These are phyloP conservation scores for Cyclophora punctaria DNA, from an alignment of 2,888 invertebrate species.

Conservation along the genomic window DNA sequence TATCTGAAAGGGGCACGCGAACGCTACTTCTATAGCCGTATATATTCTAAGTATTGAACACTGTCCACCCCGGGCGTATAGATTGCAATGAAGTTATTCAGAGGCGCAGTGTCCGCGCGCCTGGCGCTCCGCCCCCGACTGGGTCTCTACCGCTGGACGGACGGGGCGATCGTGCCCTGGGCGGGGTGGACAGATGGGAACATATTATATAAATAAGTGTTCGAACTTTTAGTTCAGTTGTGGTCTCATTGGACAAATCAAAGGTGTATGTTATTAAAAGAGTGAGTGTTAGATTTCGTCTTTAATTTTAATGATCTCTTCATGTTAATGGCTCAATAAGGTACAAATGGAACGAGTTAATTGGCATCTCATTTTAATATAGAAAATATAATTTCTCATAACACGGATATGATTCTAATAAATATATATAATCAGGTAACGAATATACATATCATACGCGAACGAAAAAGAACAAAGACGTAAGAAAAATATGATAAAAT, in stretches of 20 bases:
- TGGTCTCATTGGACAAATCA: not conserved
- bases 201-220: too few relatives aligned
- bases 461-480: conserved; percentile 30
- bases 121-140: too few relatives aligned
- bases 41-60: too few relatives aligned
- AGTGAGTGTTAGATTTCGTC: conserved; percentile 39
- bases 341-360: conserved; percentile 61
- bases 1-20: too few relatives aligned
- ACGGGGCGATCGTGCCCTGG: too few relatives aligned
- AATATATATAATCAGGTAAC: conserved; percentile 50
- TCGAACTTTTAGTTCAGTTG: too few relatives aligned
- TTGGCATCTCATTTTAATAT: conserved; percentile 67
- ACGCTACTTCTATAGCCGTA: too few relatives aligned
- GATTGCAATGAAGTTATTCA: too few relatives aligned
- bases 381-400: conserved; percentile 66
- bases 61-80: too few relatives aligned
- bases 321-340: conserved; percentile 57
- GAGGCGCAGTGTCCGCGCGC: too few relatives aligned
- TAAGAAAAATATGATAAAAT: conserved; percentile 55
- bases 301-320: conserved; percentile 58
- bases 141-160: too few relatives aligned
- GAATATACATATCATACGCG: conserved; percentile 48
- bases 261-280: conserved; percentile 50
- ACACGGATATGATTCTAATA: conserved; percentile 59
- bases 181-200: too few relatives aligned